Evolutionary conservation across 2,888 invertebrate genomes (phyloP).

Genomic region (Diaprepes abbreviatus): DNA sequence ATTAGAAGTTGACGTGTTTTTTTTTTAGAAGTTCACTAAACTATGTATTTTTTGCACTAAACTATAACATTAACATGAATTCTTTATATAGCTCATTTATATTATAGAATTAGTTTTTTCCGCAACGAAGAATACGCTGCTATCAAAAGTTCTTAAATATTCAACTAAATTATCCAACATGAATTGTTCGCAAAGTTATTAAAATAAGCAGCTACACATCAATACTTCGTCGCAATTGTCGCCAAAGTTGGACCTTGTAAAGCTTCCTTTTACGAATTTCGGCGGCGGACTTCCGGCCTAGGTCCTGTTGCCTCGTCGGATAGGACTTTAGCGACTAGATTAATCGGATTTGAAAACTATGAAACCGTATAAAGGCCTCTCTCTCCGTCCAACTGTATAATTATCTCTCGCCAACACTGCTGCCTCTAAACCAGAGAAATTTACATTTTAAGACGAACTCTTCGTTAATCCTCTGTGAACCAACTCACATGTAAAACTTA

Average conservation of each 20-base stretch:
- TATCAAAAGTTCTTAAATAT: no score
- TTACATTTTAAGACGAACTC: constrained; percentile 65
- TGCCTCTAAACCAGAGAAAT: constrained; percentile 61
- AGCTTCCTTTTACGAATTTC: constrained; percentile 43
- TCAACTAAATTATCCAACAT: no score
- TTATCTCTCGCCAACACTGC: constrained; percentile 60
- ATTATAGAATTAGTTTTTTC: no score
- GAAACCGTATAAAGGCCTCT: constrained; percentile 65
- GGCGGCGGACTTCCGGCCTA: constrained; percentile 36
- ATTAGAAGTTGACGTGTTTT: no score
- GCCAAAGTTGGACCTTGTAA: constrained; percentile 36
- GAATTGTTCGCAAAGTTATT: constrained; percentile 22
- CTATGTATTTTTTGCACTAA: no score
- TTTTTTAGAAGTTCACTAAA: no score
- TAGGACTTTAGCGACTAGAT: constrained; percentile 57
- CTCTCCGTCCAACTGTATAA: constrained; percentile 63
- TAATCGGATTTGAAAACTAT: constrained; percentile 67
- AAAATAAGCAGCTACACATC: constrained; percentile 33
- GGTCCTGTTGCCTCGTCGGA: constrained; percentile 44
- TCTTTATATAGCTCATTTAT: no score
- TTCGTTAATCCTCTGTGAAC: constrained; percentile 61
- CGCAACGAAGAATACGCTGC: no score
- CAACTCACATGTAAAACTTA: constrained; percentile 58
- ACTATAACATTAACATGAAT: no score
- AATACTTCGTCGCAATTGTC: constrained; percentile 37